These are phyloP conservation scores for Gryon sp. DNA, from an alignment of 1,140 invertebrate genomes.

Conservation along the genomic window DNA sequence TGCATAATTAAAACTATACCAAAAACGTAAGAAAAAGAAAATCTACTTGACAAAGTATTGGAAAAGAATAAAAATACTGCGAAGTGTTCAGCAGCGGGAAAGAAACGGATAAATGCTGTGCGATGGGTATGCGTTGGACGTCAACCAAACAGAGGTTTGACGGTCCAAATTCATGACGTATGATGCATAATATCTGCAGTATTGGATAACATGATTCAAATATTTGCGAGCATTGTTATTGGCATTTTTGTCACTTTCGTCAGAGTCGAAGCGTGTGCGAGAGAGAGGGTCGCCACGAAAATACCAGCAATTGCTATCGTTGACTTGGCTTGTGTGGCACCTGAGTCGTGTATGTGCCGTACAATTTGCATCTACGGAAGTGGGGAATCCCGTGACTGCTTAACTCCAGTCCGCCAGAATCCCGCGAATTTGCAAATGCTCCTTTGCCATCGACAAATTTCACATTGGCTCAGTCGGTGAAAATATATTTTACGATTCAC, in stretches of 20 bases:
- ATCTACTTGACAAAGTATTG: no score
- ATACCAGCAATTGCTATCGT: slow-evolving; percentile 47
- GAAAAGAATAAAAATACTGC: no score
- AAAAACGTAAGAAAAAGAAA: no score
- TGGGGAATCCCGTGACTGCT: slow-evolving; percentile 24
- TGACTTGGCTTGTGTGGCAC: slow-evolving; percentile 48
- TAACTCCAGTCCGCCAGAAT: slow-evolving; percentile 14
- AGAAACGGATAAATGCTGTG: background rate
- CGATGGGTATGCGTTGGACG: slow-evolving; percentile 9
- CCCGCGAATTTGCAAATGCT: slow-evolving; percentile 18
- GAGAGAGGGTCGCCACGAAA: slow-evolving; percentile 21
- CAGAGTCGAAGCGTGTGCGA: background rate
- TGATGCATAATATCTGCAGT: slow-evolving; percentile 29
- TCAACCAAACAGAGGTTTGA: background rate
- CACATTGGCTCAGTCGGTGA: background rate
- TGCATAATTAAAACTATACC: no score
- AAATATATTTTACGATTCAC: no score
- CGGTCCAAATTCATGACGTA: slow-evolving; percentile 29
- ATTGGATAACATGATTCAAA: slow-evolving; percentile 45
- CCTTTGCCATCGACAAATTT: slow-evolving; percentile 1
- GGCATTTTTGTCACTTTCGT: slow-evolving; percentile 42
- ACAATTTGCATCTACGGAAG: slow-evolving; percentile 35
- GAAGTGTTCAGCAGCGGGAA: no score
- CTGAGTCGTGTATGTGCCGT: slow-evolving; percentile 23
- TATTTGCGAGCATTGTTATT: slow-evolving; percentile 51